phyloP scores from a whole-genome alignment of 2,888 invertebrate genomes.

The Leucophora obtusa region DNA sequence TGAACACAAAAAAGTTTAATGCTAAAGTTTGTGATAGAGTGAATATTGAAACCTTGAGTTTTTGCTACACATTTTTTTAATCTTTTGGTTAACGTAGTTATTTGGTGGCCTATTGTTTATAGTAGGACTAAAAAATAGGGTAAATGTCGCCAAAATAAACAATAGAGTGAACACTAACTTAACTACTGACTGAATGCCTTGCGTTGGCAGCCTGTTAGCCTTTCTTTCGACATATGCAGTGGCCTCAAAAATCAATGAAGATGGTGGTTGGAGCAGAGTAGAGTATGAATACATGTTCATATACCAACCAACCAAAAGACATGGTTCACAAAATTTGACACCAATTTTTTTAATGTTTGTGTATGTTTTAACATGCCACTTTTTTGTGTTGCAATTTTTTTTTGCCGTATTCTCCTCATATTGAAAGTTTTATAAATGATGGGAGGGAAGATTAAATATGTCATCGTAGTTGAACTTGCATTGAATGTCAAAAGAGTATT shows the following conservation, averaged over 20 bases:
- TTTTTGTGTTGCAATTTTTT: constrained; percentile 24
- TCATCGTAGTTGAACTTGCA: constrained; percentile 62
- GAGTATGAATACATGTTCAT: not conserved
- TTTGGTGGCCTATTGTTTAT: constrained; percentile 47
- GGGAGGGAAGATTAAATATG: constrained; percentile 55
- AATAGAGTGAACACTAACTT: constrained; percentile 54
- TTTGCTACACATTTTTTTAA: constrained; percentile 16
- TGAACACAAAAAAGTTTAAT: constrained; percentile 48
- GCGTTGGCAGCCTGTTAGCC: not conserved
- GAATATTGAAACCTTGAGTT: constrained; percentile 59
- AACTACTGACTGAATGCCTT: constrained; percentile 21
- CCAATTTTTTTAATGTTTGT: constrained; percentile 39
- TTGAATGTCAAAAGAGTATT: constrained; percentile 58
- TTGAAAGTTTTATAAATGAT: constrained; percentile 50
- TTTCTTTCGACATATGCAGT: constrained; percentile 20
- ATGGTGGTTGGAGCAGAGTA: constrained; percentile 14
- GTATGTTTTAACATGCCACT: constrained; percentile 9
- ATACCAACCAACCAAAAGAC: constrained; percentile 35
- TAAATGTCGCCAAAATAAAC: constrained; percentile 60
- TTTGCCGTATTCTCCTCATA: constrained; percentile 22
- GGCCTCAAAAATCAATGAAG: constrained; percentile 56
- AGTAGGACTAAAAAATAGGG: constrained; percentile 30
- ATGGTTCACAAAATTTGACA: constrained; percentile 59
- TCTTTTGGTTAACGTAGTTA: constrained; percentile 2
- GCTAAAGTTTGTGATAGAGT: constrained; percentile 47